phyloP scores from a whole-genome alignment of 2,797 vertebrate genomes.

The Odontamblyopus lacepedii region DNA sequence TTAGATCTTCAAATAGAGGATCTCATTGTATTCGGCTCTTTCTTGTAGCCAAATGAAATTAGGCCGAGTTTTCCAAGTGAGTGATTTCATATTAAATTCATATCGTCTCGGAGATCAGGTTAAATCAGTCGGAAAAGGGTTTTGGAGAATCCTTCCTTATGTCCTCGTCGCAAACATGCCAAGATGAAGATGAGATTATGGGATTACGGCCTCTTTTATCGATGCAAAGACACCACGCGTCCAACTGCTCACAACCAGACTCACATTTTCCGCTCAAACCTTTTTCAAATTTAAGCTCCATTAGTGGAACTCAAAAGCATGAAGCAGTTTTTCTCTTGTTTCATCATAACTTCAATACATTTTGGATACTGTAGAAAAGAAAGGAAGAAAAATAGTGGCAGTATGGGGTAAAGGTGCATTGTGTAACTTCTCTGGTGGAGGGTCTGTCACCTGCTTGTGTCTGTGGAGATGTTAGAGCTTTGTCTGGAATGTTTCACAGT shows the following conservation, averaged over 20 bases:
- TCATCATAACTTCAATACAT: background rate
- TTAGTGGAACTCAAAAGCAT: background rate
- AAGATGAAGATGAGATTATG: constrained; percentile 16
- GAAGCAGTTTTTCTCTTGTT: background rate
- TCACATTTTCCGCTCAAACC: background rate
- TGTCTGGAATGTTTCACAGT: too few species aligned
- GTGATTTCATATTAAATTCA: constrained; percentile 13
- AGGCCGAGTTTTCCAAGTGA: background rate
- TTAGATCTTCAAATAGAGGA: background rate
- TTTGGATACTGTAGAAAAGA: background rate
- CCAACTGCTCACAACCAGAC: background rate
- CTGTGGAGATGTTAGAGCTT: too few species aligned
- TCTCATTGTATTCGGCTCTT: background rate
- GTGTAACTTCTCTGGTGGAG: too few species aligned
- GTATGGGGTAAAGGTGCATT: too few species aligned
- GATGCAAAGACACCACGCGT: background rate
- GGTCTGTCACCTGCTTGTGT: too few species aligned
- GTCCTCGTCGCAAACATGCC: constrained; percentile 21
- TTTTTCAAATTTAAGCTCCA: constrained; percentile 12
- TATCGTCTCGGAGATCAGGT: constrained; percentile 27
- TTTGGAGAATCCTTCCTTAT: background rate
- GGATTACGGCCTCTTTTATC: constrained; percentile 12
- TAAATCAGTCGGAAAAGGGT: constrained; percentile 19
- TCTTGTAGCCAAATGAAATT: background rate
- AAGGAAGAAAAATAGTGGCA: too few species aligned